Percentiles rank a stretch among this genome's conserved stretches.
These are phyloP conservation scores for Orchesellides sinensis DNA, from an alignment of 2,888 invertebrate species.

Conservation along the genomic window DNA sequence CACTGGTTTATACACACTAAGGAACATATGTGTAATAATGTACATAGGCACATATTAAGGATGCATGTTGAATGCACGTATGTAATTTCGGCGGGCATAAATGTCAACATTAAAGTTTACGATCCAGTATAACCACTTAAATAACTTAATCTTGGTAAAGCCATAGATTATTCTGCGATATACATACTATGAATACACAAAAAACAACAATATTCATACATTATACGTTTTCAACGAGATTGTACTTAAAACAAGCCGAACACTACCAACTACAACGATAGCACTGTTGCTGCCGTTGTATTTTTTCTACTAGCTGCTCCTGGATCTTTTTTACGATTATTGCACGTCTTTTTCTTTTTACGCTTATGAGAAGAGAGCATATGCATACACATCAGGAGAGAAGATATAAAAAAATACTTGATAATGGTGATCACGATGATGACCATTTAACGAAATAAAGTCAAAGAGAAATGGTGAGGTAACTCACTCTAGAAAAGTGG, in stretches of 20 bases:
- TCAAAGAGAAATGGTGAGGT: conserved; percentile 27
- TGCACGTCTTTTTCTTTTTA: conserved; percentile 45
- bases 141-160: conserved; percentile 67
- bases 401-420: conserved; percentile 36
- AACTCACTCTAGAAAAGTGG: conserved; percentile 38
- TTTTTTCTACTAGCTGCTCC: conserved; percentile 19
- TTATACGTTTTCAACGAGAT: conserved; percentile 56
- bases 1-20: no score
- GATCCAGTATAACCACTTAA: conserved; percentile 71
- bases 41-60: background rate
- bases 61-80: conserved; percentile 62
- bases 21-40: background rate
- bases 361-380: conserved; percentile 33
- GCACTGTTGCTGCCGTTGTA: conserved; percentile 4
- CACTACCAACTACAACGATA: background rate
- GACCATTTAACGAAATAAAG: conserved; percentile 56
- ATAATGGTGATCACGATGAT: conserved; percentile 30
- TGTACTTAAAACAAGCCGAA: conserved; percentile 37
- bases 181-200: conserved; percentile 16
- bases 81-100: conserved; percentile 65
- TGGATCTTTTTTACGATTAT: conserved; percentile 62
- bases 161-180: conserved; percentile 63
- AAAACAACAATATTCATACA: conserved; percentile 46
- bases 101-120: conserved; percentile 71
- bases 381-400: background rate